Evolutionary conservation across 2,113 vertebrate species (phyloP), one percentile per base, ranked within the genome.

Genomic region (Neolamprologus sp.): DNA sequence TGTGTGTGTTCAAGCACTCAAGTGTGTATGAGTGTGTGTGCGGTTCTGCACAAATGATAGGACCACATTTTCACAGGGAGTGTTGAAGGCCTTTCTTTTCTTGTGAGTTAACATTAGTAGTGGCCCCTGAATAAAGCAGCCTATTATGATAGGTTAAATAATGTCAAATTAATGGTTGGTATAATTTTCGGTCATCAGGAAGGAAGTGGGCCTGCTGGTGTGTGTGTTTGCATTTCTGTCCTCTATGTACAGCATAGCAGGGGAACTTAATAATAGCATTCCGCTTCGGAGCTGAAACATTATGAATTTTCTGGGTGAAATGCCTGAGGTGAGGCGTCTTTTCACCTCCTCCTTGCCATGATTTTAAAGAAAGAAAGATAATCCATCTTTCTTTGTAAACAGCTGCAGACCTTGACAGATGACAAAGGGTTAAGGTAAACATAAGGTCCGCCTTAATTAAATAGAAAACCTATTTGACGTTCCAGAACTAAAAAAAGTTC

Each of bases 21-120:
- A 19, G 83, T 84, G 80, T 73, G 80, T 57, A 40, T 68, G 82
- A 81, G 81, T 78, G 80, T 90, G 80, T 89, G 88, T 88, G 90
- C 17, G 71, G 51, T 71, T 86, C 31, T 81, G 63, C 31, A 17
- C 33, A 78, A 60, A 82, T 73, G 60, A 80, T 60, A 53, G 42
- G 49, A 57, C 65, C 47, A 49, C 53, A 68, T 23, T 85, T 81
- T 84, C 82, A 49, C 14, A 42, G 21, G n/a, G 16, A 45, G 49
- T 12, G 60, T 60, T 80, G 9, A 40, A 40, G 73, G n/a, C 31
- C 87, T 55, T 47, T 84, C 71, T 57, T 88, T 80, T 37, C 60
- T 49, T 81, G 14, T 81, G 73, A 60, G 31, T 53, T 71, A 49
- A 55, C 58, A 71, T 40, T 71, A 68, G 82, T 17, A 19, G 17